Conservation (phyloP, 2,888 invertebrate species). For the Lacanobia wlatinum region DNA sequence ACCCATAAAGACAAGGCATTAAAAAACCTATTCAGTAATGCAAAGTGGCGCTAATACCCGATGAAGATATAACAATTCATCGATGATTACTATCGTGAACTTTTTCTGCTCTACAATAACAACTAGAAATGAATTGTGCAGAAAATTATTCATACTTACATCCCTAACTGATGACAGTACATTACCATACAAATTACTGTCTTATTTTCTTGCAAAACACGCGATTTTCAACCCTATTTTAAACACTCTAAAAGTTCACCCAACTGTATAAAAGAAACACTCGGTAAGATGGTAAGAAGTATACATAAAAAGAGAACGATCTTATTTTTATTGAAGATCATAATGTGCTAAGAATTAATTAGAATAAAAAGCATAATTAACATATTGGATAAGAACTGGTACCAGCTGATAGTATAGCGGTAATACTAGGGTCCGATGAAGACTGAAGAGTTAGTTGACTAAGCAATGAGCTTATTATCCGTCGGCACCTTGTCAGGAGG, state of each 20-base stretch:
- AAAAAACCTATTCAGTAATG: constrained; percentile 33
- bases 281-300: constrained; percentile 35
- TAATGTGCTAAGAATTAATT: constrained; percentile 58
- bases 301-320: constrained; percentile 40
- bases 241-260: not conserved
- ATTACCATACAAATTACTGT: constrained; percentile 68
- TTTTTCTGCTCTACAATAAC: constrained; percentile 57
- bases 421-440: constrained; percentile 21
- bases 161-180: constrained; percentile 64
- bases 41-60: constrained; percentile 35
- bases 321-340: constrained; percentile 51
- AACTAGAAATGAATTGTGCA: constrained; percentile 65
- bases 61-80: constrained; percentile 35
- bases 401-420: constrained; percentile 28
- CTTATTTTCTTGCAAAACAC: constrained; percentile 18
- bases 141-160: constrained; percentile 70
- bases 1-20: constrained; percentile 25
- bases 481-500: constrained; percentile 35
- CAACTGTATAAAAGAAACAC: not conserved
- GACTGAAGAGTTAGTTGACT: constrained; percentile 23
- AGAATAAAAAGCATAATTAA: constrained; percentile 51
- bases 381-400: constrained; percentile 48
- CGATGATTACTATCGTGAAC: constrained; percentile 39
- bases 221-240: constrained; percentile 40
- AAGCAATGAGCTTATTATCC: constrained; percentile 12